Evolutionary conservation across 2,113 vertebrate genomes (phyloP).

Genomic region (Syngnathus typhle): DNA sequence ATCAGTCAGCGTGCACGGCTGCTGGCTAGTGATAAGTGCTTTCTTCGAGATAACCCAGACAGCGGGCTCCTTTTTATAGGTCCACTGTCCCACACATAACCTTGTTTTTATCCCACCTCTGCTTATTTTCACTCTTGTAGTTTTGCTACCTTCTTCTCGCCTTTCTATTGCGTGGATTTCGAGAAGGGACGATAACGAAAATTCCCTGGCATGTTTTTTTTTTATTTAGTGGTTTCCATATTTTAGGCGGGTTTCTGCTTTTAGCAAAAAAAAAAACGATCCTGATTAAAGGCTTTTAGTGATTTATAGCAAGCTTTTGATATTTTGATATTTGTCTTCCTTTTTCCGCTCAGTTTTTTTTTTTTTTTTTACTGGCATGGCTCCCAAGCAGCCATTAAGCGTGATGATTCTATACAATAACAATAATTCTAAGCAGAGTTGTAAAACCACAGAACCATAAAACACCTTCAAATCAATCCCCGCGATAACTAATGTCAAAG

Average conservation of each 20-base stretch:
- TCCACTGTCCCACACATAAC: slow-evolving; percentile 61
- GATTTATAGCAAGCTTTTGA: slow-evolving; percentile 30
- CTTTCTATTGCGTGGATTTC: slow-evolving; percentile 10
- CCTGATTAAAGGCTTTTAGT: slow-evolving; percentile 21
- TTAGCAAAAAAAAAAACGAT: slow-evolving; percentile 16
- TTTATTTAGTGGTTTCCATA: slow-evolving; percentile 5
- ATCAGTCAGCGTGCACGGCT: slow-evolving; percentile 67
- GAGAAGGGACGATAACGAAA: slow-evolving; percentile 12
- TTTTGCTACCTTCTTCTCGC: not conserved
- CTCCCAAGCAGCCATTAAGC: slow-evolving; percentile 25
- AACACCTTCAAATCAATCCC: slow-evolving; percentile 11
- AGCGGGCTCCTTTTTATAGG: slow-evolving; percentile 64
- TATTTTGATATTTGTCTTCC: slow-evolving; percentile 2
- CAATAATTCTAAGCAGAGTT: slow-evolving; percentile 30
- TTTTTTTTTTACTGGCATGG: slow-evolving; percentile 1
- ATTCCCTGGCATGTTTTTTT: slow-evolving; percentile 2
- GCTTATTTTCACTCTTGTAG: slow-evolving; percentile 16
- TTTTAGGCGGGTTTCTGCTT: slow-evolving; percentile 26
- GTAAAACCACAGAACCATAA: slow-evolving; percentile 9
- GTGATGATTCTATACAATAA: slow-evolving; percentile 17
- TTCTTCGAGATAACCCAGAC: slow-evolving; percentile 74
- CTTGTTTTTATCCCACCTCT: slow-evolving; percentile 56
- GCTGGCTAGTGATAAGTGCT: slow-evolving; percentile 69
- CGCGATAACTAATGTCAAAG: slow-evolving; percentile 24
- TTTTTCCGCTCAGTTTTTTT: not conserved